These are phyloP conservation scores for Acanthurus lineatus DNA, from an alignment of 2,797 vertebrate species.

Conservation along the genomic window DNA sequence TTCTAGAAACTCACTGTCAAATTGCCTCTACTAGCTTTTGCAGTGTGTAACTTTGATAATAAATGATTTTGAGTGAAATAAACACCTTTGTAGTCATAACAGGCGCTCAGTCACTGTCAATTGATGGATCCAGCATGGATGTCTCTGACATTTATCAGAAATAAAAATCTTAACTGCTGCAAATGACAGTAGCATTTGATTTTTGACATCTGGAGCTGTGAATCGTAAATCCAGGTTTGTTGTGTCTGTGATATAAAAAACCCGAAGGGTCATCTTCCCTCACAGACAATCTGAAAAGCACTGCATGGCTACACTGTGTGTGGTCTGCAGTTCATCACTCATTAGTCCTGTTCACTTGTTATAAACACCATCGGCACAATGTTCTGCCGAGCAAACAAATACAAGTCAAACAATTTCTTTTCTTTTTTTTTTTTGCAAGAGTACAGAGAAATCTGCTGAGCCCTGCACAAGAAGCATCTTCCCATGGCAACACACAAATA, in stretches of 20 bases:
- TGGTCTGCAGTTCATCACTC: constrained; percentile 1
- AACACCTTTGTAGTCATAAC: neutral
- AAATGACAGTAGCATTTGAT: neutral
- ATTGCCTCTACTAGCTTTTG: neutral
- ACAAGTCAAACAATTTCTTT: neutral
- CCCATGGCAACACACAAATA: constrained; percentile 57
- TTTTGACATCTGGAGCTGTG: neutral
- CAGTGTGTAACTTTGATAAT: neutral
- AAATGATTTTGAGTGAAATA: no score
- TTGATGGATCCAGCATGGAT: neutral
- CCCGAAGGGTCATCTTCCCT: neutral
- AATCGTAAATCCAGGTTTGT: neutral
- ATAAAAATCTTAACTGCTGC: neutral
- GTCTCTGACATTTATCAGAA: neutral
- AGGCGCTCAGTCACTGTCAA: neutral
- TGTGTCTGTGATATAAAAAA: neutral
- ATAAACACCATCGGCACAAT: constrained; percentile 25
- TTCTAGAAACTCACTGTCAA: neutral
- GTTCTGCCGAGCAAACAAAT: constrained; percentile 19
- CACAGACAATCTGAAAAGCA: neutral
- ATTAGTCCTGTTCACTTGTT: constrained; percentile 13
- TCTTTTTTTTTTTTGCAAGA: neutral
- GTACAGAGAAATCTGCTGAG: constrained; percentile 38
- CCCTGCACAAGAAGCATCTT: constrained; percentile 32
- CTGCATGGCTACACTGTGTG: neutral